These are phyloP conservation scores for Mastacembelus armatus DNA, from an alignment of 2,797 vertebrate species.

Conservation along the genomic window DNA sequence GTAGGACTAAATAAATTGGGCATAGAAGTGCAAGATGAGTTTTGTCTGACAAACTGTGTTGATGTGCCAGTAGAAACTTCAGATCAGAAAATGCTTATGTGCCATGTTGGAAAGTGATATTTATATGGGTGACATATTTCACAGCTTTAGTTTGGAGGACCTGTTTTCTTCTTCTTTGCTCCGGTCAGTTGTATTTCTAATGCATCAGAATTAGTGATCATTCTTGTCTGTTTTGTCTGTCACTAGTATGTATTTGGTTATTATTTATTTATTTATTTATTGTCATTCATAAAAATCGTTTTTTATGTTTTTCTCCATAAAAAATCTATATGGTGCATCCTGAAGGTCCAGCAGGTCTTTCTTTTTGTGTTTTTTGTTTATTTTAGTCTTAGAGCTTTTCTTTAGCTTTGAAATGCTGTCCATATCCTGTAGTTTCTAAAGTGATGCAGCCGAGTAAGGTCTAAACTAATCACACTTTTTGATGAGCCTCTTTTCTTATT, in stretches of 20 bases:
- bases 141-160: too few relatives aligned
- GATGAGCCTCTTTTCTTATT: background rate
- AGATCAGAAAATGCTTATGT: background rate
- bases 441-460: background rate
- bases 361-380: background rate
- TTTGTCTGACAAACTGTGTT: too few relatives aligned
- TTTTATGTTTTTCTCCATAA: background rate
- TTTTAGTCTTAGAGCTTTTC: background rate
- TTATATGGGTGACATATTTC: too few relatives aligned
- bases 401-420: background rate
- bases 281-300: background rate
- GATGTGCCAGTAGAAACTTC: background rate
- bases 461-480: background rate
- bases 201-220: too few relatives aligned
- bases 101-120: background rate
- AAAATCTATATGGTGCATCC: background rate
- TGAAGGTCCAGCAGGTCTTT: background rate
- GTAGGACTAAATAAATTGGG: too few relatives aligned
- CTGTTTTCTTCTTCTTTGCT: too few relatives aligned
- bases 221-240: too few relatives aligned
- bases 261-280: too few relatives aligned
- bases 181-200: too few relatives aligned
- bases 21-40: too few relatives aligned
- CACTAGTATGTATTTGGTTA: background rate
- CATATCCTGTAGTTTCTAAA: background rate